Conservation (phyloP, 2,888 invertebrate genomes). For the Epinotia demarniana region DNA sequence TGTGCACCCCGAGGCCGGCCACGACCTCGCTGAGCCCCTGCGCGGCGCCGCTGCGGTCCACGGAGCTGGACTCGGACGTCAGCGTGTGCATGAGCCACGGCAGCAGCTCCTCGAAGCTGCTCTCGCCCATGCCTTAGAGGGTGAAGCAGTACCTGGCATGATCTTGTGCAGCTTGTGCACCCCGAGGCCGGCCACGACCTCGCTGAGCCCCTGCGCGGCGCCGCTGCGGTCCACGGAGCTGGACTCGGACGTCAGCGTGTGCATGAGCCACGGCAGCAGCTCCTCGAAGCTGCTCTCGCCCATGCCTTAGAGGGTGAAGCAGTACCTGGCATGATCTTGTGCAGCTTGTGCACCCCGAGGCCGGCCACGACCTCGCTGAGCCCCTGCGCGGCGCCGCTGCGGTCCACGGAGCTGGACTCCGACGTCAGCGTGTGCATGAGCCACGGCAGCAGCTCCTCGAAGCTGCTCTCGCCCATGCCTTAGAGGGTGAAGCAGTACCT, state of each 20-base stretch:
- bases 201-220: slow-evolving; percentile 98
- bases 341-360: slow-evolving; percentile 96
- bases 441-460: slow-evolving; percentile 99
- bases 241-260: slow-evolving; percentile 96
- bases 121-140: slow-evolving; percentile 95
- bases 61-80: slow-evolving; percentile 97
- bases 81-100: slow-evolving; percentile 99
- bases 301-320: slow-evolving; percentile 87
- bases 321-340: slow-evolving; percentile 96
- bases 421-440: slow-evolving; percentile 98
- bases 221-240: slow-evolving; percentile 98
- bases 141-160: slow-evolving; percentile 89
- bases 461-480: slow-evolving; percentile 98
- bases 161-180: slow-evolving; percentile 97
- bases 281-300: slow-evolving; percentile 98
- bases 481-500: slow-evolving; percentile 71
- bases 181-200: slow-evolving; percentile 98
- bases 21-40: slow-evolving; percentile 99
- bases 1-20: slow-evolving; percentile 97
- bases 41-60: slow-evolving; percentile 98
- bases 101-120: slow-evolving; percentile 96
- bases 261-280: slow-evolving; percentile 99
- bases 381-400: slow-evolving; percentile 98
- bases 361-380: slow-evolving; percentile 99
- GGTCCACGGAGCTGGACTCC: slow-evolving; percentile 97